Conservation (phyloP, 1,140 invertebrate genomes). For the Aleiodes sp. region DNA sequence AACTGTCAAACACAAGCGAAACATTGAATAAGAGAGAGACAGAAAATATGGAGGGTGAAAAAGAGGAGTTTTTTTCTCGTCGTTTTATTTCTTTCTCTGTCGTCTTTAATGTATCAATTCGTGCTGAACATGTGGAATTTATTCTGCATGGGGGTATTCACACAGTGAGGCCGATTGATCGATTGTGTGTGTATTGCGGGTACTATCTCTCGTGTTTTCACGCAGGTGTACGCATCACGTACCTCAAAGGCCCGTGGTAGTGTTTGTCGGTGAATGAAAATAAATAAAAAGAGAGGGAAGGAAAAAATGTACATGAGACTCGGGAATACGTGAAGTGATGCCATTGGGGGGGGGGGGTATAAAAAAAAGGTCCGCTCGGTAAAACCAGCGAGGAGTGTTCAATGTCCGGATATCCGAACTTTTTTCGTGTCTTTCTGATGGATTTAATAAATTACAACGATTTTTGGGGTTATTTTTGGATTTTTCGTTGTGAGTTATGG, state of each 20-base stretch:
- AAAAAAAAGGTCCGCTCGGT: too few species aligned
- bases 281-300: too few species aligned
- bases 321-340: background rate
- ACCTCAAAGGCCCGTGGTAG: background rate
- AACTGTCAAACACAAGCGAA: too few species aligned
- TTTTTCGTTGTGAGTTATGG: too few species aligned
- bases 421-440: too few species aligned
- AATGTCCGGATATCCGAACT: too few species aligned
- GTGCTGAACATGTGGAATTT: constrained; percentile 25
- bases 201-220: constrained; percentile 20
- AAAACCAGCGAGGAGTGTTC: too few species aligned
- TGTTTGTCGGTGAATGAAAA: background rate
- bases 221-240: constrained; percentile 25
- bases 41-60: background rate
- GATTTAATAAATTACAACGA: too few species aligned
- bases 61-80: background rate
- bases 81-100: background rate
- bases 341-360: too few species aligned
- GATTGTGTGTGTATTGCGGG: constrained; percentile 11
- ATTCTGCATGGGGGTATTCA: constrained; percentile 13
- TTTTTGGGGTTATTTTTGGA: too few species aligned
- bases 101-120: constrained; percentile 30
- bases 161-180: constrained; percentile 26
- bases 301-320: background rate
- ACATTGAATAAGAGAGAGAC: background rate